A percentile compares a stretch with the other conserved stretches of the same genome.
These are phyloP conservation scores for Trematocara variabile DNA, from an alignment of 2,113 vertebrate genomes.

Conservation along the genomic window DNA sequence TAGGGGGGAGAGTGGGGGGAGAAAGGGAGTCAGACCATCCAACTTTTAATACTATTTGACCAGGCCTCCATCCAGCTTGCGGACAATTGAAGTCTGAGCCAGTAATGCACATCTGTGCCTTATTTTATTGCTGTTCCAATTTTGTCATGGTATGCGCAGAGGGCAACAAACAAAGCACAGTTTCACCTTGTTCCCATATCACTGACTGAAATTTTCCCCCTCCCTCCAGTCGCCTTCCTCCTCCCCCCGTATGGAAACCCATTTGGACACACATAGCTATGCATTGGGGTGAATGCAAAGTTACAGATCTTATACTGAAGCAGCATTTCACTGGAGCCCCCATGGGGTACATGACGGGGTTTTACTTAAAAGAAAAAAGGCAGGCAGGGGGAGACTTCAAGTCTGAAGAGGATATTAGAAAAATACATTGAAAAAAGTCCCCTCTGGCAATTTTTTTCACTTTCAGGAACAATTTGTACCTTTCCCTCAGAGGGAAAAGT, in stretches of 20 bases:
- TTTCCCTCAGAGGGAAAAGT: conserved; percentile 60
- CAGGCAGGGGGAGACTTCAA: conserved; percentile 66
- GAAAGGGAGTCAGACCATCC: conserved; percentile 39
- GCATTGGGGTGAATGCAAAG: conserved; percentile 63
- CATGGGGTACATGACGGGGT: conserved; percentile 68
- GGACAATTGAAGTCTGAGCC: conserved; percentile 67
- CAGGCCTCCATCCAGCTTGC: conserved; percentile 42
- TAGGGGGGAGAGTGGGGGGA: neutral
- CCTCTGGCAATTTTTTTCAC: conserved; percentile 65
- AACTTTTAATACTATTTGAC: conserved; percentile 55
- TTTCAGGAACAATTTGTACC: conserved; percentile 71
- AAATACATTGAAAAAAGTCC: conserved; percentile 70
- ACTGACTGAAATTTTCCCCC: neutral
- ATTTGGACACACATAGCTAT: conserved; percentile 56
- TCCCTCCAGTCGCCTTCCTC: neutral
- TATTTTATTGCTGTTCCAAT: conserved; percentile 75
- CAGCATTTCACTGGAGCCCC: conserved; percentile 68
- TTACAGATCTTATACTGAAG: conserved; percentile 68
- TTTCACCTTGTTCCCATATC: conserved; percentile 69
- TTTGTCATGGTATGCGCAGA: conserved; percentile 65
- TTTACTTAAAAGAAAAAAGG: conserved; percentile 74
- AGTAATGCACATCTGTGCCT: conserved; percentile 76
- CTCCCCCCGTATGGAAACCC: conserved; percentile 20
- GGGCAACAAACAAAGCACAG: conserved; percentile 74
- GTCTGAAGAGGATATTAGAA: conserved; percentile 82